Evolutionary conservation across 2,888 invertebrate genomes (phyloP), one percentile per base, ranked within the genome.

Genomic region (Nowickia ferox): DNA sequence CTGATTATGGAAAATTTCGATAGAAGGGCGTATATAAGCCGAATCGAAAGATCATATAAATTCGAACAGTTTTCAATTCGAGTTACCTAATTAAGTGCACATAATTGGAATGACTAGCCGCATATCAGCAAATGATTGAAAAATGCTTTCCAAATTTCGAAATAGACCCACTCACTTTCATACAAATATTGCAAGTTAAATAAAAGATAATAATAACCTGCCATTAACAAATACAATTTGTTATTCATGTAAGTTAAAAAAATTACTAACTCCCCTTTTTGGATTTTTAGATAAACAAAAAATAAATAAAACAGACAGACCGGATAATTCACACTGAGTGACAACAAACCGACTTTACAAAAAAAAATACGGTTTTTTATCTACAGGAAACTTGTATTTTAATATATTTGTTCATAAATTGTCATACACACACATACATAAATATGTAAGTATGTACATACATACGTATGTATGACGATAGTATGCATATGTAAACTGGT

Each of bases 371-470:
- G 38, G 9, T 44, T 40, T 40, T 59, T 61, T 74, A 48, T 61
- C 74, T 57, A 71, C 79, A 79, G 69, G 48, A 84, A 84, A 79
- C 46, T 57, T 80, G 65, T 40, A 55, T 48, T 30, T 65, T 66
- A 48, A 63, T 61, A 61, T 51, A 42, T 75, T 51, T 78, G 8
- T 44, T 44, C 44, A 59, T 10, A 69, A 53, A 42, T 46, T 66
- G 46, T 72, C 22, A 72, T n/a, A n/a, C n/a, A n/a, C n/a, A n/a
- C n/a, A n/a, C n/a, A n/a, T n/a, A n/a, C n/a, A n/a, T n/a, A n/a
- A n/a, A n/a, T n/a, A n/a, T n/a, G 44, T 57, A 38, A 57, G 57
- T 9, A 61, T 55, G 69, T 61, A 68, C 57, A 17, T 15, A 57
- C 11, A 17, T 2, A 46, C 57, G 13, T 30, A 38, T 42, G 30